Conservation (phyloP, 2,888 invertebrate genomes). For the Rhingia rostrata region DNA sequence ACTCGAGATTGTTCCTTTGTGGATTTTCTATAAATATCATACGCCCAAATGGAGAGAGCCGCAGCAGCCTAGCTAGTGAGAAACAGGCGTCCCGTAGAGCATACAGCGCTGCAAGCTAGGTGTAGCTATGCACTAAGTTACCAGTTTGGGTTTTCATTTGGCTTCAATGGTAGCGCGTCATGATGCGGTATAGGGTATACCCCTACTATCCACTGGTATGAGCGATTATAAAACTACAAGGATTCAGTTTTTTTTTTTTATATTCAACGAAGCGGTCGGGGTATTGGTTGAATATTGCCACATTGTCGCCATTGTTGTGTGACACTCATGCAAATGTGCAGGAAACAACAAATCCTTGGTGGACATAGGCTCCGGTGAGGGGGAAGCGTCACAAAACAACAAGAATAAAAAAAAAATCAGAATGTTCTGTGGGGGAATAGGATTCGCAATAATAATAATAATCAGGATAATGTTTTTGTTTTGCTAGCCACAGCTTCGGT, state of each 20-base stretch:
- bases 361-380: constrained; percentile 28
- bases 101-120: constrained; percentile 45
- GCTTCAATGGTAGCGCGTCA: constrained; percentile 32
- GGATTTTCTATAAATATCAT: constrained; percentile 74
- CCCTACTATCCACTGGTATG: constrained; percentile 24
- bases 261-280: constrained; percentile 24
- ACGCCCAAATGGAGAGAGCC: constrained; percentile 70
- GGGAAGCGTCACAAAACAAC: constrained; percentile 11
- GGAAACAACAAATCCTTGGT: constrained; percentile 68
- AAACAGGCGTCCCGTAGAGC: neutral
- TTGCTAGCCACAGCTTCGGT: constrained; percentile 64
- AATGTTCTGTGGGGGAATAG: constrained; percentile 2
- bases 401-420: constrained; percentile 20
- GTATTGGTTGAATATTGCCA: constrained; percentile 72
- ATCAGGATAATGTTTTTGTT: constrained; percentile 75
- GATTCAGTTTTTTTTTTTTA: constrained; percentile 48
- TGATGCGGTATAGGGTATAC: constrained; percentile 4
- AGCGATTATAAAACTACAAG: constrained; percentile 59
- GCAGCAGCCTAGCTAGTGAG: neutral
- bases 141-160: constrained; percentile 73
- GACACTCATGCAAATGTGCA: constrained; percentile 74
- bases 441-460: constrained; percentile 73
- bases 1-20: constrained; percentile 74
- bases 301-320: constrained; percentile 74
- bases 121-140: constrained; percentile 71